Percentiles rank a stretch among this genome's conserved stretches.
Evolutionary conservation across 2,888 invertebrate genomes (phyloP).

Genomic region (Megalurothrips usitatus): DNA sequence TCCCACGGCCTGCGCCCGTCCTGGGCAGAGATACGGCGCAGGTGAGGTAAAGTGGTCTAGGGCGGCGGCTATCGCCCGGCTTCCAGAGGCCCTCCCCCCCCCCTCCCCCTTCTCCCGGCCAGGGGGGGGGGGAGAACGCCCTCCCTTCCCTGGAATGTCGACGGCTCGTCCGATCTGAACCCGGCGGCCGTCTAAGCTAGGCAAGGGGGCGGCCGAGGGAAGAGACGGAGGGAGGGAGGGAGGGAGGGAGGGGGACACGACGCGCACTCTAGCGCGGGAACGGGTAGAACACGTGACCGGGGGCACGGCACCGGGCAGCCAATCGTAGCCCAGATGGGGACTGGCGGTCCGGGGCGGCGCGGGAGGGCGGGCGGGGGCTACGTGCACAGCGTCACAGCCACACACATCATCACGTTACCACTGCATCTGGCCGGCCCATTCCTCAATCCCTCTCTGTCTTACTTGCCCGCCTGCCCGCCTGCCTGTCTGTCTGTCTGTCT

Average conservation of each 20-base stretch:
- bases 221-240: background rate
- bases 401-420: background rate
- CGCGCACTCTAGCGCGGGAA: background rate
- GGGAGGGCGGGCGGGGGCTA: background rate
- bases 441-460: background rate
- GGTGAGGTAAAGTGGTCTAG: too few species aligned
- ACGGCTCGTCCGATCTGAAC: too few species aligned
- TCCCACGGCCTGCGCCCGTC: too few species aligned
- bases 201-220: too few species aligned
- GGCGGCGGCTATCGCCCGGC: too few species aligned
- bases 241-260: background rate
- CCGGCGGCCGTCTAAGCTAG: too few species aligned
- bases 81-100: background rate
- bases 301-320: conserved; percentile 11
- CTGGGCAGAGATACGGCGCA: too few species aligned
- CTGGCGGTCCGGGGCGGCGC: background rate
- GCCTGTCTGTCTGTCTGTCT: background rate
- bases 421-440: background rate
- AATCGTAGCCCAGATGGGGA: background rate
- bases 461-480: too few species aligned
- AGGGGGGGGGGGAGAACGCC: background rate
- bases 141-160: background rate
- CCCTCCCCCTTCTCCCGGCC: background rate
- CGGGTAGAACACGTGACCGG: background rate
- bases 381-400: background rate